phyloP scores from a whole-genome alignment of 2,113 vertebrate genomes.

The Ptyas mucosa region DNA sequence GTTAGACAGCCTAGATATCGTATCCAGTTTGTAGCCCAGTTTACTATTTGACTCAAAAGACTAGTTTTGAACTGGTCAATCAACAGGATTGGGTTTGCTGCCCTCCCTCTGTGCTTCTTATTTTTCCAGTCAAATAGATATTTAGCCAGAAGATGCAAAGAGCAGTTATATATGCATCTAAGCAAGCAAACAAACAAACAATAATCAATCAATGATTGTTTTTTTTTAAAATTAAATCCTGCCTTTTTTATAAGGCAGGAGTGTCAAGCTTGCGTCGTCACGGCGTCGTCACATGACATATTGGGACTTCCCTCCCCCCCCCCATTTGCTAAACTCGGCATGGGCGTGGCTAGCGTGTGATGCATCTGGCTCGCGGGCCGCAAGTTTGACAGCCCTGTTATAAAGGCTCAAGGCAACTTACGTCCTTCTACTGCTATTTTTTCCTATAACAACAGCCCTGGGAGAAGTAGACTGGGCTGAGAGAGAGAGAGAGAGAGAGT shows the following conservation, averaged over 20 bases:
- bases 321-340: too few species aligned
- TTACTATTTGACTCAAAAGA: background rate
- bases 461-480: background rate
- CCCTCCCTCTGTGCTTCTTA: background rate
- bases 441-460: background rate
- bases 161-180: background rate
- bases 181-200: background rate
- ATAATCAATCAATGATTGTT: background rate
- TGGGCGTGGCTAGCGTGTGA: too few species aligned
- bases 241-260: background rate
- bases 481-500: background rate
- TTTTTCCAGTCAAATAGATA: background rate
- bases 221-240: background rate
- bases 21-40: background rate
- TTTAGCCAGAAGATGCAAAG: background rate
- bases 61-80: background rate
- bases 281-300: too few species aligned
- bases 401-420: background rate
- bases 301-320: too few species aligned
- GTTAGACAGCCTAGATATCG: constrained; percentile 4
- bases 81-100: background rate
- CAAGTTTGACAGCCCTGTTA: too few species aligned
- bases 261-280: too few species aligned
- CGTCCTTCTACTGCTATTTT: background rate
- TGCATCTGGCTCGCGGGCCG: too few species aligned